A percentile compares a stretch with the other conserved stretches of the same genome.
phyloP scores from a whole-genome alignment of 2,888 invertebrate genomes.

The Hirtodrosophila trivittata region DNA sequence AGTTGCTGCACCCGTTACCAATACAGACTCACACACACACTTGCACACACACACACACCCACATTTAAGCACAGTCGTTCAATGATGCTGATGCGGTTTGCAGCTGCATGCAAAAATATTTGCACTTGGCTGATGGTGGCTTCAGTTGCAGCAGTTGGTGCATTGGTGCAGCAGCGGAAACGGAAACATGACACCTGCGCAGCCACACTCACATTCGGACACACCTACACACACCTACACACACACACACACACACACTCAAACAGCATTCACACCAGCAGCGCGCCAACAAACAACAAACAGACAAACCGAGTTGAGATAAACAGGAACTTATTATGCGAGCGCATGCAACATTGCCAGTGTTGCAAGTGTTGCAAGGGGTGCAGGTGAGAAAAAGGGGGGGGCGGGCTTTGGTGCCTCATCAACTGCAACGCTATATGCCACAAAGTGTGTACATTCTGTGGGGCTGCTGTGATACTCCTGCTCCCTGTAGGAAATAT shows the following conservation, averaged over 20 bases:
- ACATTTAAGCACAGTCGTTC: slow-evolving; percentile 2
- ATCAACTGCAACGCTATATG: slow-evolving; percentile 2
- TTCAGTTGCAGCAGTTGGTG: slow-evolving; percentile 23
- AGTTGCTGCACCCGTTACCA: background rate
- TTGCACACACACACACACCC: slow-evolving; percentile 6
- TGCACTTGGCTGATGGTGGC: slow-evolving; percentile 56
- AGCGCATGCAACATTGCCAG: slow-evolving; percentile 58
- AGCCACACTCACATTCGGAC: slow-evolving; percentile 21
- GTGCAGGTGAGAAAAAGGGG: background rate
- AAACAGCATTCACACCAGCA: background rate
- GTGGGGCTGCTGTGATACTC: background rate
- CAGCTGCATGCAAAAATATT: slow-evolving; percentile 63
- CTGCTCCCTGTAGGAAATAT: too few species aligned
- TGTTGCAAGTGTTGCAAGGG: slow-evolving; percentile 2
- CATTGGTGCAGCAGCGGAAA: slow-evolving; percentile 62
- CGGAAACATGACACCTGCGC: slow-evolving; percentile 77
- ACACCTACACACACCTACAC: slow-evolving; percentile 3
- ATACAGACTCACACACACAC: slow-evolving; percentile 5
- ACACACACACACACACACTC: slow-evolving; percentile 12
- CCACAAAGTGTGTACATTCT: slow-evolving; percentile 17
- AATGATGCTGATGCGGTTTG: slow-evolving; percentile 32
- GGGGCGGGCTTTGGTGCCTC: too few species aligned
- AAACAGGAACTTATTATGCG: slow-evolving; percentile 78
- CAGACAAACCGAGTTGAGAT: slow-evolving; percentile 63
- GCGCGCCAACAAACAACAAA: background rate